Base-by-base conservation (phyloP, 2,797 vertebrate species). In the Silurus aristotelis region DNA sequence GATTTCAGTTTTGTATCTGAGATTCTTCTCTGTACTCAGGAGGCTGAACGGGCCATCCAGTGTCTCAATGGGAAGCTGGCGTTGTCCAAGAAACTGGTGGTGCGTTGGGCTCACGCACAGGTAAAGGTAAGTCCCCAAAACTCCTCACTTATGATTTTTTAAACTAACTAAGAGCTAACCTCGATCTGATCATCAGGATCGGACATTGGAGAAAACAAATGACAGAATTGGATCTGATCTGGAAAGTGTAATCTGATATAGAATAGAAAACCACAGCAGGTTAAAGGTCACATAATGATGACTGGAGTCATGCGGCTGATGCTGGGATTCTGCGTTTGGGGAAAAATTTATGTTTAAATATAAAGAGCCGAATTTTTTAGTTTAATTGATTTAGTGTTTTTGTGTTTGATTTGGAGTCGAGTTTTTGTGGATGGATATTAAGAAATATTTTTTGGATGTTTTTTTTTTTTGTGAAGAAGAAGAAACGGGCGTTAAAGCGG, bases 51-150 rank as follows among this genome's bases (percentile, higher is more conserved):
- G 88, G 98, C 97, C 1, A 99, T 99, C 92, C 97, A 99, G 83
- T 95, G 97, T 93, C 96, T 99, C 89, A 99, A 99, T 88, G 98
- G 98, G 88, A 99, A 99, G 87, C 93, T 99, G 90, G 98, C 98
- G 25, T 94, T 99, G 88, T 98, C 98, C 52, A 99, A 99, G 95
- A 99, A 98, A 87, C 83, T 99, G 91, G 97, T 99, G 46, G 98
- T 99, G 84, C 96, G 98, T 48, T 99, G 98, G 98, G 98, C 98
- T 5, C 98, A 99, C 0, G 98, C 96, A 43, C 96, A 97, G 88
- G 95, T 97, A 85, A 97, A 96, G 96, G 96, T 97, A 80, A 90
- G 92, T 89, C 76, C 90, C 92, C 78, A 17, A 17, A 17, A 14
- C 20, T 9, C 48, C 48, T 38, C 38, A 38, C 38, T 38, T 38